Evolutionary conservation across 2,888 invertebrate genomes (phyloP).

Genomic region (Lithophane socia): DNA sequence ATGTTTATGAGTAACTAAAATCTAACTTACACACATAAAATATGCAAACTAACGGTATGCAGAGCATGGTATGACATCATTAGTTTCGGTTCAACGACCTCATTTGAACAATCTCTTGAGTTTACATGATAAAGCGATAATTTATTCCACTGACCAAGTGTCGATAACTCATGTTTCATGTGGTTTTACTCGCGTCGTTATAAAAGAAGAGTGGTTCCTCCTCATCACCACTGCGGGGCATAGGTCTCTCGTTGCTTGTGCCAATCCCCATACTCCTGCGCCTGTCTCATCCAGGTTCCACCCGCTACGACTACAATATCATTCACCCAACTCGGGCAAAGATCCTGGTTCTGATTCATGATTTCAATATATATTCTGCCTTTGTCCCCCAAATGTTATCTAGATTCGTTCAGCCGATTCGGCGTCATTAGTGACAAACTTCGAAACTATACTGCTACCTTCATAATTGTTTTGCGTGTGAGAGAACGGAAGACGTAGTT

Average conservation of each 20-base stretch:
- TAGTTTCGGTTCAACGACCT: constrained; percentile 51
- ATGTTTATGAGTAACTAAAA: constrained; percentile 14
- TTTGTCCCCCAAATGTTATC: background rate
- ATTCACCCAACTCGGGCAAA: background rate
- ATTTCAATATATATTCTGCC: background rate
- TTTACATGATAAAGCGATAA: constrained; percentile 34
- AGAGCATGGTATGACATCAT: constrained; percentile 36
- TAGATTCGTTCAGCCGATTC: background rate
- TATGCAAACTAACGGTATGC: constrained; percentile 31
- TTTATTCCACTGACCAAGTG: constrained; percentile 38
- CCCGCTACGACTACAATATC: background rate
- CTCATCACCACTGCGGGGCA: background rate
- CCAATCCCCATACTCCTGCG: background rate
- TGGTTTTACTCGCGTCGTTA: background rate
- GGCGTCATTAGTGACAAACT: background rate
- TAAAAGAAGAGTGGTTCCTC: background rate
- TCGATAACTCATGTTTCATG: background rate
- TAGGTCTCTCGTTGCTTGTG: background rate
- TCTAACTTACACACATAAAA: constrained; percentile 4
- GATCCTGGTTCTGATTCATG: background rate
- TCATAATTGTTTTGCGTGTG: constrained; percentile 29
- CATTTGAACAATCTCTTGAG: constrained; percentile 57
- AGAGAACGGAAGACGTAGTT: constrained; percentile 31
- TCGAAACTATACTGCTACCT: background rate
- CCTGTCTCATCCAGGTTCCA: background rate